These are phyloP conservation scores for Papilio xuthus DNA, from an alignment of 1,140 invertebrate genomes.

Conservation along the genomic window DNA sequence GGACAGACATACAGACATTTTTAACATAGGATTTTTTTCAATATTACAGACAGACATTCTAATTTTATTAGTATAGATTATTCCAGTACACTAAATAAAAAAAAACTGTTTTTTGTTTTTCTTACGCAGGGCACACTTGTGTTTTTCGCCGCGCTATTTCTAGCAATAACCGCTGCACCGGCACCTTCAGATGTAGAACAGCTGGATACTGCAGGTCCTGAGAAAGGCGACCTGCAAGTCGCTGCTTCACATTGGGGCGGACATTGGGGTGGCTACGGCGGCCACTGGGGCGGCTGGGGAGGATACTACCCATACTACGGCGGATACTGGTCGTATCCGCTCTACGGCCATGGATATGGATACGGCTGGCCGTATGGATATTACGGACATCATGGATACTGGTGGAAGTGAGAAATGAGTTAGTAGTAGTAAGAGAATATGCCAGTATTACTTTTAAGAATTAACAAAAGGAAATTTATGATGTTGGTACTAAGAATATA, in stretches of 20 bases:
- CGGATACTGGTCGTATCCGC: conserved; percentile 63
- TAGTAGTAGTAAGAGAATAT: not conserved
- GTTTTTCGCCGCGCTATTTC: conserved; percentile 47
- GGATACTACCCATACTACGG: conserved; percentile 63
- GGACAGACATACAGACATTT: too few relatives aligned
- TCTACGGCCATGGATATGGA: conserved; percentile 62
- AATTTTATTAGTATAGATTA: too few relatives aligned
- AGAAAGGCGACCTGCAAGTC: conserved; percentile 72
- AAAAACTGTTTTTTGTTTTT: too few relatives aligned
- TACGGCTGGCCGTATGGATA: conserved; percentile 67
- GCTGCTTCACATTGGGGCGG: conserved; percentile 73
- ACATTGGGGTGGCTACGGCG: conserved; percentile 51
- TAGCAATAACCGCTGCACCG: conserved; percentile 56
- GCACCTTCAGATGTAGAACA: conserved; percentile 59
- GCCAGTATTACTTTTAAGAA: conserved; percentile 30
- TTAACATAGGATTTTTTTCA: too few relatives aligned
- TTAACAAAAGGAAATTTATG: not conserved
- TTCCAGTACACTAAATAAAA: too few relatives aligned
- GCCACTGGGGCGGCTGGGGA: conserved; percentile 48
- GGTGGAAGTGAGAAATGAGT: conserved; percentile 55
- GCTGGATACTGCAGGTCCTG: conserved; percentile 48
- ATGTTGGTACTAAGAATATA: not conserved
- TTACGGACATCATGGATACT: conserved; percentile 64
- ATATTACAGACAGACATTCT: too few relatives aligned
- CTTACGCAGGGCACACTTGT: conserved; percentile 50